These are phyloP conservation scores for Melozone crissalis DNA, from an alignment of 2,113 vertebrate genomes.

Conservation along the genomic window DNA sequence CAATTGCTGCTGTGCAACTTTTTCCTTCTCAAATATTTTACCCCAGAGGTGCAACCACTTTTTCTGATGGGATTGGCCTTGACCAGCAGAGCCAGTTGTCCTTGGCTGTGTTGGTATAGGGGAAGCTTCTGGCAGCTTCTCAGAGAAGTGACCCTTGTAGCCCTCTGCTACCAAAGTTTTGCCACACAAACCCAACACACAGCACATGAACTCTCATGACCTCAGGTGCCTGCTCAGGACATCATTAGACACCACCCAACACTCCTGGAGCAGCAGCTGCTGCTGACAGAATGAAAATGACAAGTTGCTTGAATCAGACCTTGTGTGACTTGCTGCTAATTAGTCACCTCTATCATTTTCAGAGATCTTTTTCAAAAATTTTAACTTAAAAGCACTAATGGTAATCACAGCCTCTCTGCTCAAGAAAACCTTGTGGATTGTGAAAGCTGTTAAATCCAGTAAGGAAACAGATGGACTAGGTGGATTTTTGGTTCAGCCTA, in stretches of 20 bases:
- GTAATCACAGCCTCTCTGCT: not conserved
- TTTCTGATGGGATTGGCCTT: not conserved
- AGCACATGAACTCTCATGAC: not conserved
- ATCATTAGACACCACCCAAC: not conserved
- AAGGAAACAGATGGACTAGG: not conserved
- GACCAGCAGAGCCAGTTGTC: accelerated
- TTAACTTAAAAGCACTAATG: not conserved
- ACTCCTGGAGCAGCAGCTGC: not conserved
- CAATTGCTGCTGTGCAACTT: not conserved
- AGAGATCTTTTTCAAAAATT: not conserved
- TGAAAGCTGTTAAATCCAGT: not conserved
- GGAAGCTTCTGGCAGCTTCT: not conserved
- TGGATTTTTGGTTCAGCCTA: not conserved
- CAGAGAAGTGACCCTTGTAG: not conserved
- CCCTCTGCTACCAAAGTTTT: not conserved
- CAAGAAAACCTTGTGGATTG: not conserved
- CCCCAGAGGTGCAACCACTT: not conserved
- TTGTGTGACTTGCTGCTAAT: not conserved
- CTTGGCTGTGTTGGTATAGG: not conserved
- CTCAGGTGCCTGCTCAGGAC: not conserved
- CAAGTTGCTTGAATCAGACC: not conserved
- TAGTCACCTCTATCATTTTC: not conserved
- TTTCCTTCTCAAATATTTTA: not conserved
- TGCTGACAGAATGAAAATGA: not conserved
- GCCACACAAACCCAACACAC: not conserved